Percentiles rank a stretch among this genome's conserved stretches.
Conservation (phyloP, 2,113 vertebrate species). For the Syngnathoides biaculeatus region DNA sequence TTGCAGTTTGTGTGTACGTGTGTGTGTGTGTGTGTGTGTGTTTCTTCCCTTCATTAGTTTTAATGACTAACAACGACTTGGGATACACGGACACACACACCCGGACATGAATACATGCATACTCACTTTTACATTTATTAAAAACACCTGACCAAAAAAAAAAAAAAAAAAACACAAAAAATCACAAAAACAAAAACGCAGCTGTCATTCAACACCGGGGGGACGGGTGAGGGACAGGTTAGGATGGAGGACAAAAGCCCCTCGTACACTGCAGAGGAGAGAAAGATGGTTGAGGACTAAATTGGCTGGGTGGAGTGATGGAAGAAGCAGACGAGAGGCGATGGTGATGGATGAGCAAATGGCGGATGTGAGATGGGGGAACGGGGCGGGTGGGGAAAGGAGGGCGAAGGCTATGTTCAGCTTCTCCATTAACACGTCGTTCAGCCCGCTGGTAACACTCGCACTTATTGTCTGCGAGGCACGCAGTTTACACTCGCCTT, state of each 20-base stretch:
- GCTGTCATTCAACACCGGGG: slow-evolving; percentile 18
- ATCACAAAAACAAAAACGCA: slow-evolving; percentile 10
- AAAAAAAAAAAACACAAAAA: neutral
- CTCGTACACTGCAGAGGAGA: slow-evolving; percentile 40
- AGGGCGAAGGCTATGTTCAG: slow-evolving; percentile 48
- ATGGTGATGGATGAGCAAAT: slow-evolving; percentile 75
- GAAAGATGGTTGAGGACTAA: slow-evolving; percentile 64
- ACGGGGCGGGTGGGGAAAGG: slow-evolving; percentile 12
- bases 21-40: slow-evolving; percentile 5
- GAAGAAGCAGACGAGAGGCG: slow-evolving; percentile 60
- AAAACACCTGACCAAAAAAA: neutral
- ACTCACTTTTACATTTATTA: slow-evolving; percentile 2
- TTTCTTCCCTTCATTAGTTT: slow-evolving; percentile 24
- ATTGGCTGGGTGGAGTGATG: slow-evolving; percentile 66
- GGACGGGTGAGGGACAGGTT: slow-evolving; percentile 13
- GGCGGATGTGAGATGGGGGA: slow-evolving; percentile 47
- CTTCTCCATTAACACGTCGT: slow-evolving; percentile 59
- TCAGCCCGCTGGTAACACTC: slow-evolving; percentile 55
- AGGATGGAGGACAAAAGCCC: slow-evolving; percentile 54
- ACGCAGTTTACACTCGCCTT: slow-evolving; percentile 65
- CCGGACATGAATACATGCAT: neutral
- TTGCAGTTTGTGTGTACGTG: slow-evolving; percentile 12
- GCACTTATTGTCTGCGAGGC: slow-evolving; percentile 60
- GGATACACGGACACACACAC: neutral
- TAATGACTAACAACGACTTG: slow-evolving; percentile 30